Conservation (phyloP, 2,113 vertebrate species). For the Hemicordylus capensis region DNA sequence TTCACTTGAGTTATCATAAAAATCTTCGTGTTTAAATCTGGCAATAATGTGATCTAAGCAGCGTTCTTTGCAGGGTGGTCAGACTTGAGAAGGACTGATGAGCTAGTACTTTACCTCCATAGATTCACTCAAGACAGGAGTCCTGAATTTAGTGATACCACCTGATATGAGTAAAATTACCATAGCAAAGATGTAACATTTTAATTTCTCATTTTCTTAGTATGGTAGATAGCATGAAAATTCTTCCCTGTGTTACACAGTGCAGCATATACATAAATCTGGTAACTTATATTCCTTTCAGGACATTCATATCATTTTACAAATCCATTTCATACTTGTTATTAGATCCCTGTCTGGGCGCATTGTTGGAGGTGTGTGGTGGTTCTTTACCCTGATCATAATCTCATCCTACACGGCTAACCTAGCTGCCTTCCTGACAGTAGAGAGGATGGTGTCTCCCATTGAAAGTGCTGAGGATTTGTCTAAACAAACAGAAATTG, state of each 20-base stretch:
- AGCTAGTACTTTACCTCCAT: constrained; percentile 27
- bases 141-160: constrained; percentile 31
- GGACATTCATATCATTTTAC: constrained; percentile 75
- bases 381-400: constrained; percentile 99
- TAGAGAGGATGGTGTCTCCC: constrained; percentile 98
- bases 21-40: constrained; percentile 25
- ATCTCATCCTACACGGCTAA: constrained; percentile 99
- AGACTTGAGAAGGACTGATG: constrained; percentile 36
- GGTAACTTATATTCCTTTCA: constrained; percentile 61
- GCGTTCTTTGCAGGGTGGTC: constrained; percentile 39
- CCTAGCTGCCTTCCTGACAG: constrained; percentile 99
- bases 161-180: constrained; percentile 12
- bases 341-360: constrained; percentile 97
- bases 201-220: constrained; percentile 31
- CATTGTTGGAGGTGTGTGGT: constrained; percentile 99
- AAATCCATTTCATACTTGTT: constrained; percentile 81
- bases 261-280: constrained; percentile 59
- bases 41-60: constrained; percentile 23
- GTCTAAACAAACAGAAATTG: constrained; percentile 97
- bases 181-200: neutral
- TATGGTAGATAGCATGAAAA: constrained; percentile 25
- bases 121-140: constrained; percentile 30
- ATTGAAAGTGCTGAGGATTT: constrained; percentile 98
- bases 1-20: constrained; percentile 18
- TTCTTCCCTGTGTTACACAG: constrained; percentile 20